Conservation (phyloP, 1,140 invertebrate genomes). For the Helicoverpa armigera region DNA sequence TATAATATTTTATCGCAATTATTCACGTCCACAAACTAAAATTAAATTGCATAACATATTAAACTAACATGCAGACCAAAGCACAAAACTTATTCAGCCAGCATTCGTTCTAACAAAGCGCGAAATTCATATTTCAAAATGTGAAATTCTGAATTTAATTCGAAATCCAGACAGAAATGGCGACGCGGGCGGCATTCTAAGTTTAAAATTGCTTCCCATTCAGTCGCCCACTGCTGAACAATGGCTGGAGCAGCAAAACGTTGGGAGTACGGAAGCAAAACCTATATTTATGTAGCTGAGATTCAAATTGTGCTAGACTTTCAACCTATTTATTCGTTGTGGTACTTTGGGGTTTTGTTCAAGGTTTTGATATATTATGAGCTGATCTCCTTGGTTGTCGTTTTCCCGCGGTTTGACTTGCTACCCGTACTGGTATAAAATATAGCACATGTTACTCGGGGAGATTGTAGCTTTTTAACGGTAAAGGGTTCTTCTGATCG, state of each 20-base stretch:
- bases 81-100: constrained; percentile 35
- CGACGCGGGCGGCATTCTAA: constrained; percentile 48
- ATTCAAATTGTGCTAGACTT: constrained; percentile 14
- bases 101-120: constrained; percentile 15
- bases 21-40: constrained; percentile 15
- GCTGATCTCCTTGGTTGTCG: too few relatives aligned
- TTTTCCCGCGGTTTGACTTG: too few relatives aligned
- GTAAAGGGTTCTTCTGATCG: too few relatives aligned
- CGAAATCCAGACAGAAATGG: constrained; percentile 43
- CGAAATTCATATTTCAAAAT: constrained; percentile 36
- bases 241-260: constrained; percentile 25
- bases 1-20: background rate
- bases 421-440: too few relatives aligned
- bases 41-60: background rate
- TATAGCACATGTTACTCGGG: too few relatives aligned
- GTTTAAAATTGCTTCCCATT: constrained; percentile 60
- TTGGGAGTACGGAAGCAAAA: constrained; percentile 3
- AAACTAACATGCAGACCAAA: background rate
- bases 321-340: background rate
- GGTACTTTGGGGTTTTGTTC: background rate
- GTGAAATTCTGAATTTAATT: constrained; percentile 43
- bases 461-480: too few relatives aligned
- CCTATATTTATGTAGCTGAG: constrained; percentile 24
- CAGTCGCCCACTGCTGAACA: constrained; percentile 16
- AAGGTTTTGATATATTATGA: background rate